Conservation (phyloP, 1,140 invertebrate species). For the Schlechtendalia chinensis region DNA sequence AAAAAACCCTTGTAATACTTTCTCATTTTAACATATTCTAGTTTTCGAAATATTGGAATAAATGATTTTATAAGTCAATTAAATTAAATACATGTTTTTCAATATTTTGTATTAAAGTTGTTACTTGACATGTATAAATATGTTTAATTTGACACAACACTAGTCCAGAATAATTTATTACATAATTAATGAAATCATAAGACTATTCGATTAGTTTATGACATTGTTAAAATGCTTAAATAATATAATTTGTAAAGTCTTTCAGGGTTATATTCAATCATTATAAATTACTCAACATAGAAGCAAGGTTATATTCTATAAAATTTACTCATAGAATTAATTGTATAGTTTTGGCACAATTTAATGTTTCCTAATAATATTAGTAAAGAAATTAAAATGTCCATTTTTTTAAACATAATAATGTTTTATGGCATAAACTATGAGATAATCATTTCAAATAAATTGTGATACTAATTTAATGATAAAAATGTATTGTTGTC, state of each 20-base stretch:
- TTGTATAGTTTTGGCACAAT: neutral
- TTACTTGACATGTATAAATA: neutral
- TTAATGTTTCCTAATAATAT: neutral
- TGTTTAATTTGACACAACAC: neutral
- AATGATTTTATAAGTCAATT: neutral
- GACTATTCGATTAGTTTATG: neutral
- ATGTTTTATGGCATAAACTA: neutral
- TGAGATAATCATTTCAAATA: neutral
- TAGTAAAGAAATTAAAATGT: neutral
- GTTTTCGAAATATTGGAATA: neutral
- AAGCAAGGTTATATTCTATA: neutral
- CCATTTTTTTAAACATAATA: neutral
- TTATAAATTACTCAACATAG: neutral
- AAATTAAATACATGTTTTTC: no score
- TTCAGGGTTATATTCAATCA: neutral
- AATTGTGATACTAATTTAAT: neutral
- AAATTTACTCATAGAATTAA: neutral
- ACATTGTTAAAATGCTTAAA: neutral
- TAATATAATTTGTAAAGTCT: neutral
- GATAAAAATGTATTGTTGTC: neutral
- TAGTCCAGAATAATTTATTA: neutral
- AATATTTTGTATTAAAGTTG: no score
- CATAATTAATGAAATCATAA: neutral
- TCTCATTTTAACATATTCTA: neutral
- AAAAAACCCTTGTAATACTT: neutral